Evolutionary conservation across 2,113 vertebrate species (phyloP).

Genomic region (Danionella cerebrum): DNA sequence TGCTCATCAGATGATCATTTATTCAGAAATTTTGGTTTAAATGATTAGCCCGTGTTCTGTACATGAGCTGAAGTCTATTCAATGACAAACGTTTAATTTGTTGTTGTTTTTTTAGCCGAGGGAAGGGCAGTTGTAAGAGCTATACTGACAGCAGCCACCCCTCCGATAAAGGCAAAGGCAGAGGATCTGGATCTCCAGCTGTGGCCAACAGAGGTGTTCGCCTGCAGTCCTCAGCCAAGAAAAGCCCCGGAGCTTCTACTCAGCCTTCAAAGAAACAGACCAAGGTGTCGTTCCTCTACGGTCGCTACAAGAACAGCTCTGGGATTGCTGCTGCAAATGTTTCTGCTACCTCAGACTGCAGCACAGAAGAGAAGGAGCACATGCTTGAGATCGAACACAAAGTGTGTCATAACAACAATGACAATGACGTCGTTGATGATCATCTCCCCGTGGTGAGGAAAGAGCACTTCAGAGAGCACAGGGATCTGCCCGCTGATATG

Average conservation of each 20-base stretch:
- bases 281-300: slow-evolving; percentile 82
- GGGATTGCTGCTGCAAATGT: slow-evolving; percentile 26
- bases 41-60: too few species aligned
- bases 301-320: slow-evolving; percentile 73
- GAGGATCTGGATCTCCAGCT: slow-evolving; percentile 82
- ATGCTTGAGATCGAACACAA: slow-evolving; percentile 44
- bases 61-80: too few species aligned
- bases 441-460: slow-evolving; percentile 44
- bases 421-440: slow-evolving; percentile 18
- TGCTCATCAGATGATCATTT: too few species aligned
- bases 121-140: slow-evolving; percentile 85
- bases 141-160: slow-evolving; percentile 79
- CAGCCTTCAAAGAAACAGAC: slow-evolving; percentile 82
- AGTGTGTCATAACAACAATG: slow-evolving; percentile 53
- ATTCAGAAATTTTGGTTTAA: too few species aligned
- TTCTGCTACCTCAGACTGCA: slow-evolving; percentile 20
- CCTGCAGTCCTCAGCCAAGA: slow-evolving; percentile 75
- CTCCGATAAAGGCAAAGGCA: slow-evolving; percentile 90
- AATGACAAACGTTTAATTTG: background rate
- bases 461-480: slow-evolving; percentile 47
- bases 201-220: slow-evolving; percentile 65
- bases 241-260: slow-evolving; percentile 64
- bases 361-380: slow-evolving; percentile 54
- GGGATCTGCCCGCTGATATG: slow-evolving; percentile 72
- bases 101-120: slow-evolving; percentile 47